Percentiles rank a stretch among this genome's conserved stretches.
Evolutionary conservation across 1,140 invertebrate genomes (phyloP).

Genomic region (Anastrepha obliqua): DNA sequence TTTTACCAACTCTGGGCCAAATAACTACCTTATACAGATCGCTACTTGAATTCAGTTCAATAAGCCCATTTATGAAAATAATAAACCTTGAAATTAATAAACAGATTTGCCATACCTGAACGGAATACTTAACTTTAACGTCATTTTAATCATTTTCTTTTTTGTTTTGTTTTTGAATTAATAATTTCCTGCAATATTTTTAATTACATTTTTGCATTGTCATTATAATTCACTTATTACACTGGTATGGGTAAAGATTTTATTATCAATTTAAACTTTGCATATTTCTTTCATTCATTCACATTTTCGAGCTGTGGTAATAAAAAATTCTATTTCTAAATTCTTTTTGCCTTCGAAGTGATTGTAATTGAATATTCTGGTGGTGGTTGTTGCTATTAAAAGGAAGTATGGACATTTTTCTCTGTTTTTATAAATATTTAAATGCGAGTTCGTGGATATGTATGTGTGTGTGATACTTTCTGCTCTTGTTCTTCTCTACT

Average conservation of each 20-base stretch:
- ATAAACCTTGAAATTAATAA: neutral
- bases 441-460: too few relatives aligned
- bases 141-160: too few relatives aligned
- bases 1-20: neutral
- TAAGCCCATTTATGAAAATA: neutral
- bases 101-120: neutral
- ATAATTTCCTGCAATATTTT: neutral
- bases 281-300: constrained; percentile 8
- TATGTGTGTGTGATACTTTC: too few relatives aligned
- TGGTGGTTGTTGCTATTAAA: neutral
- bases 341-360: neutral
- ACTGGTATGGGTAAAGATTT: neutral
- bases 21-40: neutral
- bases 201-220: neutral
- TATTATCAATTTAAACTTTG: neutral
- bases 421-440: too few relatives aligned
- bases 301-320: neutral
- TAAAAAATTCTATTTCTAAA: constrained; percentile 25
- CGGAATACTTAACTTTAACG: too few relatives aligned
- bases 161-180: neutral
- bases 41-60: neutral
- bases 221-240: neutral
- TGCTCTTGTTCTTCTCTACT: neutral
- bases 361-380: neutral
- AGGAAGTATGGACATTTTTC: neutral